A percentile compares a stretch with the other conserved stretches of the same genome.
Conservation (phyloP, 2,797 vertebrate species). For the Melopsittacus undulatus region DNA sequence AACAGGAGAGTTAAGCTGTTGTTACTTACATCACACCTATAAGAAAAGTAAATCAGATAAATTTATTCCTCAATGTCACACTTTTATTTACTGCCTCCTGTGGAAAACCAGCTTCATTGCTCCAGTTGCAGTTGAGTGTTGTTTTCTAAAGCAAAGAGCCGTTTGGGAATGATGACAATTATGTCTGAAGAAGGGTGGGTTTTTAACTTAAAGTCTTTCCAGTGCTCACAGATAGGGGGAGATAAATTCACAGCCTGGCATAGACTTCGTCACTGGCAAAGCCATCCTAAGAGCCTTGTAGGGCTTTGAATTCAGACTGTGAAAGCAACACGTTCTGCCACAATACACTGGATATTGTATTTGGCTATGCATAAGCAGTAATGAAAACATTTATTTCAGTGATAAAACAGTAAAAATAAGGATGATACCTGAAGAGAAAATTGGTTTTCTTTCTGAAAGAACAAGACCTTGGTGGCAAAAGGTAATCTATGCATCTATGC, state of each 20-base stretch:
- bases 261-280: background rate
- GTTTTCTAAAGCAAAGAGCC: background rate
- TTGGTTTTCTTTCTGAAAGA: background rate
- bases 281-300: background rate
- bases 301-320: background rate
- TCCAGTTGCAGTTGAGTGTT: background rate
- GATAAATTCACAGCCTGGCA: background rate
- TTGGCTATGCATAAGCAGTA: background rate
- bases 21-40: background rate
- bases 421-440: background rate
- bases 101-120: background rate
- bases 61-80: background rate
- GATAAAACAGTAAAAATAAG: background rate
- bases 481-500: background rate
- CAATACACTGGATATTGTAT: background rate
- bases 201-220: background rate
- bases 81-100: background rate
- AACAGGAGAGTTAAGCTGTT: background rate
- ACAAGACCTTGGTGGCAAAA: background rate
- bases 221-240: background rate
- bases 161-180: background rate
- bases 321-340: background rate
- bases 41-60: background rate
- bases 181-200: background rate
- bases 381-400: background rate